Conservation (phyloP, 2,888 invertebrate genomes). For the Scelioninae gen. 1 region DNA sequence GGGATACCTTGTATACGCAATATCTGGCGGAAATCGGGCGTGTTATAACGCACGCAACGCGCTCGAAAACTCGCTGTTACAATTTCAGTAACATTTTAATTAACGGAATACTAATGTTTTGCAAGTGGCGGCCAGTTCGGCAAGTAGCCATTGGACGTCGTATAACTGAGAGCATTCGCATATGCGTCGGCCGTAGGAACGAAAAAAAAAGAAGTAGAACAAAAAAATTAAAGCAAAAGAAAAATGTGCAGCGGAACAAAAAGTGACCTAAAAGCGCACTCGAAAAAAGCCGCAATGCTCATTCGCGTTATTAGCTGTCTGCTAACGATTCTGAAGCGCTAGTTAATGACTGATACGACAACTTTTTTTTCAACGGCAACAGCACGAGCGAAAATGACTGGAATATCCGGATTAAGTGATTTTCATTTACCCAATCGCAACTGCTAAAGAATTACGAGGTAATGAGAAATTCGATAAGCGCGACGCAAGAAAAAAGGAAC, state of each 20-base stretch:
- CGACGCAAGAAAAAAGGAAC: no score
- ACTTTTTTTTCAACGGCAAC: constrained; percentile 36
- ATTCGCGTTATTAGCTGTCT: background rate
- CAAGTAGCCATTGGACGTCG: constrained; percentile 68
- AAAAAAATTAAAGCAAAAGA: background rate
- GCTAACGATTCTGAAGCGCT: constrained; percentile 45
- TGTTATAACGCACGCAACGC: constrained; percentile 58
- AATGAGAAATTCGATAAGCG: constrained; percentile 36
- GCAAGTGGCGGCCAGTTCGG: constrained; percentile 74
- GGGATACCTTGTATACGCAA: constrained; percentile 69
- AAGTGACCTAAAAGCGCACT: constrained; percentile 25
- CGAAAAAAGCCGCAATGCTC: background rate
- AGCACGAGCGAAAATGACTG: constrained; percentile 32
- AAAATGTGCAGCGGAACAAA: constrained; percentile 13
- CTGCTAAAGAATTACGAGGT: constrained; percentile 18
- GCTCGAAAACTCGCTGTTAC: constrained; percentile 73
- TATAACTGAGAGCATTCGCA: constrained; percentile 52
- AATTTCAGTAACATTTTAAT: constrained; percentile 83
- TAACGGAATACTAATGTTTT: constrained; percentile 81
- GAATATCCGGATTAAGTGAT: constrained; percentile 33
- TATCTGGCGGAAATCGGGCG: constrained; percentile 63
- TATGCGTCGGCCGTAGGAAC: constrained; percentile 36
- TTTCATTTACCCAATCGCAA: constrained; percentile 36
- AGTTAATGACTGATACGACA: constrained; percentile 51
- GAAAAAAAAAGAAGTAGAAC: constrained; percentile 25